Evolutionary conservation across 2,888 invertebrate genomes (phyloP).

Genomic region (Troglohyphantes excavatus): DNA sequence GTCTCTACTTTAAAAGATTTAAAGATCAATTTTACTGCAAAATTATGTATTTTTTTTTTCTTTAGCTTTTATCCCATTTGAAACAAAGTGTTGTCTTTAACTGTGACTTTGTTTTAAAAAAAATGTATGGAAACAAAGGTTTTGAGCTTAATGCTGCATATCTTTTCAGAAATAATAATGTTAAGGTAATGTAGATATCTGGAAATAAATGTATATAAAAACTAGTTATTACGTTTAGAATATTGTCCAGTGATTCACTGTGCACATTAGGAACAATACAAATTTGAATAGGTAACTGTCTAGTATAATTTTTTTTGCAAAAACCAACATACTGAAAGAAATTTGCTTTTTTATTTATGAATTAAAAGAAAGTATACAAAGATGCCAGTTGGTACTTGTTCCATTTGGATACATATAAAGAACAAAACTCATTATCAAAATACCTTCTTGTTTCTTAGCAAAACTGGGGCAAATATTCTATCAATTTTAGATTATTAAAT

Average conservation of each 20-base stretch:
- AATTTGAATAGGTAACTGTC: neutral
- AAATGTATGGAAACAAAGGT: neutral
- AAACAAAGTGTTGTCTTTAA: too few relatives aligned
- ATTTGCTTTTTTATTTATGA: neutral
- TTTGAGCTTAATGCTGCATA: conserved; percentile 54
- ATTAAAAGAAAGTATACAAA: neutral
- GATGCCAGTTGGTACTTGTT: too few relatives aligned
- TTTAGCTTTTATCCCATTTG: too few relatives aligned
- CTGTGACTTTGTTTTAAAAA: too few relatives aligned
- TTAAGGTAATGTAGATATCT: neutral
- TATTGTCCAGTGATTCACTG: neutral
- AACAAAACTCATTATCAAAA: too few relatives aligned
- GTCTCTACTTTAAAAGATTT: too few relatives aligned
- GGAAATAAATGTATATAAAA: neutral
- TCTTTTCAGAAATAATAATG: neutral
- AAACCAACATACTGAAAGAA: neutral
- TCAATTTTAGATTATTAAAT: too few relatives aligned
- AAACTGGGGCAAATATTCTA: too few relatives aligned
- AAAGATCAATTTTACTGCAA: too few relatives aligned
- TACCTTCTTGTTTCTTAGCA: too few relatives aligned
- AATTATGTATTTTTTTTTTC: too few relatives aligned
- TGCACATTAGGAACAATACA: neutral
- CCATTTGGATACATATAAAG: too few relatives aligned
- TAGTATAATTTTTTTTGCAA: neutral
- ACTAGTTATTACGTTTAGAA: neutral